Conservation (phyloP, 2,888 invertebrate species). For the Pachymerium ferrugineum region DNA sequence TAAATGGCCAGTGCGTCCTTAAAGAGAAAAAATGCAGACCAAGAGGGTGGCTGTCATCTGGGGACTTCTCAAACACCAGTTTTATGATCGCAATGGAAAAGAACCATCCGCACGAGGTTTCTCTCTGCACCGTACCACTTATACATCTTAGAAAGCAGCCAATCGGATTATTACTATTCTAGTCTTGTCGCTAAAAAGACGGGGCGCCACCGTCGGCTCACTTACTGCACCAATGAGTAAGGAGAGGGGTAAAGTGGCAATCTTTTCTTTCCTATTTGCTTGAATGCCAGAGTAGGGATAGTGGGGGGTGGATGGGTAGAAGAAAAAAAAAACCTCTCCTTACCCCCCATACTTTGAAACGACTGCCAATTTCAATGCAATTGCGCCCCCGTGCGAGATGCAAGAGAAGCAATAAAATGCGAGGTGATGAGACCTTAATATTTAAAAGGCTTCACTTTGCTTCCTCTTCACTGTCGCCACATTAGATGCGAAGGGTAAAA, state of each 20-base stretch:
- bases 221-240: slow-evolving; percentile 27
- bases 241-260: slow-evolving; percentile 27
- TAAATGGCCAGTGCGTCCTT: background rate
- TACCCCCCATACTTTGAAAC: slow-evolving; percentile 2
- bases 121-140: slow-evolving; percentile 2
- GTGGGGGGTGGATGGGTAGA: background rate
- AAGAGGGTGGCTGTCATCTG: slow-evolving; percentile 12
- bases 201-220: slow-evolving; percentile 24
- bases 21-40: background rate
- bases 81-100: slow-evolving; percentile 22
- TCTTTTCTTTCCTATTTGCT: slow-evolving; percentile 27
- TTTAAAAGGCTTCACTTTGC: slow-evolving; percentile 24
- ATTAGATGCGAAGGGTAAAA: background rate
- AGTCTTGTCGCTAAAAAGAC: slow-evolving; percentile 27
- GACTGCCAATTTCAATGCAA: slow-evolving; percentile 27
- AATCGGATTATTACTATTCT: slow-evolving; percentile 24
- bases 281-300: slow-evolving; percentile 22
- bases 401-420: slow-evolving; percentile 27
- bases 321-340: background rate
- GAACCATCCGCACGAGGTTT: slow-evolving; percentile 27
- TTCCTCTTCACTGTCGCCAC: slow-evolving; percentile 25
- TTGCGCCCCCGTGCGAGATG: slow-evolving; percentile 18
- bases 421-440: slow-evolving; percentile 27
- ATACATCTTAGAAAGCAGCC: slow-evolving; percentile 23
- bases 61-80: slow-evolving; percentile 5